A percentile compares a stretch with the other conserved stretches of the same genome.
phyloP scores from a whole-genome alignment of 2,888 invertebrate genomes.

The Lepidochitona cinerea region DNA sequence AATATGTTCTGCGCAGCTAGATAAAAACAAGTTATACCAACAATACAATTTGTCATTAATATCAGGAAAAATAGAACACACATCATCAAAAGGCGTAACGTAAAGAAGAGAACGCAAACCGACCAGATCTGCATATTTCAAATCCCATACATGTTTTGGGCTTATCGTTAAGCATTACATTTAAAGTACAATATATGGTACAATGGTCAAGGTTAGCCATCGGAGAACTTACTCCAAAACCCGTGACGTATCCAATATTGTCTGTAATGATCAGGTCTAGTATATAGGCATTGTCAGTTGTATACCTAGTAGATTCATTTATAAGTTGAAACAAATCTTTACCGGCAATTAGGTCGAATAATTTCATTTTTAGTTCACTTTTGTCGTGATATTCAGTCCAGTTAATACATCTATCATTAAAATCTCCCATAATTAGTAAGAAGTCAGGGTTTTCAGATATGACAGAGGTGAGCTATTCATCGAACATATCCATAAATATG shows the following conservation, averaged over 20 bases:
- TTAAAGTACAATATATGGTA: background rate
- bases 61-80: background rate
- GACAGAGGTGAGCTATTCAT: background rate
- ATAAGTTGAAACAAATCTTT: background rate
- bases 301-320: background rate
- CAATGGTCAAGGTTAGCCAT: background rate
- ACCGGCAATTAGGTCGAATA: background rate
- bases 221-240: background rate
- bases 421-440: background rate
- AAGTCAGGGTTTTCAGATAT: background rate
- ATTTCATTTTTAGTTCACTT: background rate
- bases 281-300: background rate
- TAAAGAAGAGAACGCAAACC: background rate
- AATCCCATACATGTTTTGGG: background rate
- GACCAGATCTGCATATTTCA: background rate
- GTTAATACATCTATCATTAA: background rate
- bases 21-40: background rate
- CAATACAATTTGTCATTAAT: background rate
- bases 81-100: background rate
- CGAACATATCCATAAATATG: background rate
- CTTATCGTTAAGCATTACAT: background rate
- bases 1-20: background rate
- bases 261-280: background rate
- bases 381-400: background rate
- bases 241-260: background rate